These are phyloP conservation scores for Acleris laterana DNA, from an alignment of 2,888 invertebrate genomes.

Conservation along the genomic window DNA sequence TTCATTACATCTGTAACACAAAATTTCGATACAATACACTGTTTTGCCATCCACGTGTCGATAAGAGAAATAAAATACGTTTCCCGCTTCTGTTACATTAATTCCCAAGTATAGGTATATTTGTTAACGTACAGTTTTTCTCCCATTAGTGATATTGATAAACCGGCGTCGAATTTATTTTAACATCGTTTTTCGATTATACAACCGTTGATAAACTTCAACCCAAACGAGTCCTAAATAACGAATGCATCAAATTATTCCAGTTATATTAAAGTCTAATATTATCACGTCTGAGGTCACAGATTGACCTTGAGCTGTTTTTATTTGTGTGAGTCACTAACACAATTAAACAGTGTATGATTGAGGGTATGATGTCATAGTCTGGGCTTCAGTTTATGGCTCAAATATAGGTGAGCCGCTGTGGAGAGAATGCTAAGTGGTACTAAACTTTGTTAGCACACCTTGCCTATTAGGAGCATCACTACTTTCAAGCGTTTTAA, in stretches of 20 bases:
- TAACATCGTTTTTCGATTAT: too few relatives aligned
- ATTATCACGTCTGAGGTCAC: constrained; percentile 43
- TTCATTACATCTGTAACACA: too few relatives aligned
- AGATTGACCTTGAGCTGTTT: constrained; percentile 53
- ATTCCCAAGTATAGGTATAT: too few relatives aligned
- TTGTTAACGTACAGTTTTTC: too few relatives aligned
- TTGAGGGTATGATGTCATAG: constrained; percentile 73
- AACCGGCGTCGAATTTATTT: too few relatives aligned
- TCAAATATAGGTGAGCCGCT: constrained; percentile 55
- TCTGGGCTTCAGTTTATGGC: constrained; percentile 53
- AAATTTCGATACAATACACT: too few relatives aligned
- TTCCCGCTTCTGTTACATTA: too few relatives aligned
- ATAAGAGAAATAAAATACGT: too few relatives aligned
- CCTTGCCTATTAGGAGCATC: background rate
- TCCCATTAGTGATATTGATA: too few relatives aligned
- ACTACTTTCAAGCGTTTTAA: background rate
- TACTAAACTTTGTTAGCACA: constrained; percentile 31
- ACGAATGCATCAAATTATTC: constrained; percentile 18
- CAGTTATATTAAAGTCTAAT: constrained; percentile 25
- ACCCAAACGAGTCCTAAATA: constrained; percentile 6
- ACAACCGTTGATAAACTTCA: constrained; percentile 11
- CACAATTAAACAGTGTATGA: constrained; percentile 49
- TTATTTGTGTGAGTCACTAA: constrained; percentile 57
- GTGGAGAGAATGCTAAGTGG: constrained; percentile 64
- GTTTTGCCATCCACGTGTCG: too few relatives aligned